These are phyloP conservation scores for Lethenteron camtschaticum DNA, from an alignment of 2,113 vertebrate genomes.

Conservation along the genomic window DNA sequence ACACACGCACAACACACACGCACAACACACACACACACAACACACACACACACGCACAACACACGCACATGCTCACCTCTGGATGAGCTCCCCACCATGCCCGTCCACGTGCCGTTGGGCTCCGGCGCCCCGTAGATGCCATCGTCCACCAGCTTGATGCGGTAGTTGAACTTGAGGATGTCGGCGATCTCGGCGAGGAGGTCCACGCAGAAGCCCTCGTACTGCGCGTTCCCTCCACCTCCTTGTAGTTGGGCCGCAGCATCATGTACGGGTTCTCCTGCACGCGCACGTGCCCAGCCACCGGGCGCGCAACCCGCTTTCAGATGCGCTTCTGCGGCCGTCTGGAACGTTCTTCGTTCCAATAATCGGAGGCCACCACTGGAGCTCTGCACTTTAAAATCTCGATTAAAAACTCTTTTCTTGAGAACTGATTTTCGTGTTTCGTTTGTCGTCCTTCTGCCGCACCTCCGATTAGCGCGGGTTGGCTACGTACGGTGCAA, in stretches of 20 bases:
- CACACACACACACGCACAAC: background rate
- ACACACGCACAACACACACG: background rate
- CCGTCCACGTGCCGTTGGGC: slow-evolving; percentile 68
- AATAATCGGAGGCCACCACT: too few species aligned
- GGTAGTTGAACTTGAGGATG: slow-evolving; percentile 54
- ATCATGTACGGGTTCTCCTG: slow-evolving; percentile 76
- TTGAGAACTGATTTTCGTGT: too few species aligned
- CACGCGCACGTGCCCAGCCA: slow-evolving; percentile 14
- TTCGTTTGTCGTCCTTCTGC: too few species aligned
- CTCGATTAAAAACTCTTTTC: too few species aligned
- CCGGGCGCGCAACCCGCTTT: background rate
- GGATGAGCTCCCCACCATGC: slow-evolving; percentile 78
- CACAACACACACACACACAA: background rate
- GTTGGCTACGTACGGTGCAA: too few species aligned
- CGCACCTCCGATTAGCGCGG: too few species aligned
- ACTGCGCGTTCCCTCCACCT: slow-evolving; percentile 54
- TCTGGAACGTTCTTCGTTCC: too few species aligned
- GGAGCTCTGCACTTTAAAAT: too few species aligned
- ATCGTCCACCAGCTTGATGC: slow-evolving; percentile 58
- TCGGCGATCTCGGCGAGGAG: slow-evolving; percentile 54
- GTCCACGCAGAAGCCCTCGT: slow-evolving; percentile 76
- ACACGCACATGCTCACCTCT: slow-evolving; percentile 31
- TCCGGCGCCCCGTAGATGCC: slow-evolving; percentile 57
- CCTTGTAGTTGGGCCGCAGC: slow-evolving; percentile 49
- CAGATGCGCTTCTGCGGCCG: background rate